Evolutionary conservation across 2,888 invertebrate species (phyloP).

Genomic region (Campaea margaritaria): DNA sequence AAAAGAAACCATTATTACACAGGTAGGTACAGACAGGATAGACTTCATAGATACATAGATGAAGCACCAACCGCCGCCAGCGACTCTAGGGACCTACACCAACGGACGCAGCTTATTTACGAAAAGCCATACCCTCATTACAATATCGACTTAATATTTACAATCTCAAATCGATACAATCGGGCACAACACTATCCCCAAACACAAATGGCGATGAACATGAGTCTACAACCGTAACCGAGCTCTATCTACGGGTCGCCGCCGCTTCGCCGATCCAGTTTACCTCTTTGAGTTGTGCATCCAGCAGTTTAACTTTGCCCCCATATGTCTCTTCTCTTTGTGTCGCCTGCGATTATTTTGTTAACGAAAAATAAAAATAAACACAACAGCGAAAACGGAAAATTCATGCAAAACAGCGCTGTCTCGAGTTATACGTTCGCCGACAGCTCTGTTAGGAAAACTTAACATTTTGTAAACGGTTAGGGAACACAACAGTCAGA

Average conservation of each 20-base stretch:
- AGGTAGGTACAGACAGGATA: constrained; percentile 65
- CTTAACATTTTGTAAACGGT: constrained; percentile 41
- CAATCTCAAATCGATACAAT: constrained; percentile 46
- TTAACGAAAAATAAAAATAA: constrained; percentile 74
- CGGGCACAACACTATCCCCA: constrained; percentile 52
- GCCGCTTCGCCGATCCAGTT: constrained; percentile 65
- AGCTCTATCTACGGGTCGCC: constrained; percentile 65
- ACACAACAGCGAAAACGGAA: constrained; percentile 68
- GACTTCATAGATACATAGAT: constrained; percentile 75
- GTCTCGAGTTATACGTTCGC: constrained; percentile 38
- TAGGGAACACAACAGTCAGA: constrained; percentile 48
- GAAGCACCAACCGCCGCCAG: constrained; percentile 83
- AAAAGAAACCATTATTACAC: constrained; percentile 72
- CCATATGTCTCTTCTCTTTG: constrained; percentile 98
- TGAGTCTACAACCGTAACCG: constrained; percentile 79
- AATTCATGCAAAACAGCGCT: constrained; percentile 66
- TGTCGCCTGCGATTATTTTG: constrained; percentile 91
- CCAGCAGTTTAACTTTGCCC: constrained; percentile 95
- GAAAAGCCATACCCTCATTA: constrained; percentile 46
- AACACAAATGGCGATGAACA: constrained; percentile 74
- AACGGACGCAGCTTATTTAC: constrained; percentile 62
- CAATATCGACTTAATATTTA: constrained; percentile 40
- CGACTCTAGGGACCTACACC: constrained; percentile 73
- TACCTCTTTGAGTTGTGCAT: constrained; percentile 97
- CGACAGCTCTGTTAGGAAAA: constrained; percentile 57